Percentiles rank a stretch among this genome's conserved stretches.
Conservation (phyloP, 2,113 vertebrate species). For the Barnardius zonarius region DNA sequence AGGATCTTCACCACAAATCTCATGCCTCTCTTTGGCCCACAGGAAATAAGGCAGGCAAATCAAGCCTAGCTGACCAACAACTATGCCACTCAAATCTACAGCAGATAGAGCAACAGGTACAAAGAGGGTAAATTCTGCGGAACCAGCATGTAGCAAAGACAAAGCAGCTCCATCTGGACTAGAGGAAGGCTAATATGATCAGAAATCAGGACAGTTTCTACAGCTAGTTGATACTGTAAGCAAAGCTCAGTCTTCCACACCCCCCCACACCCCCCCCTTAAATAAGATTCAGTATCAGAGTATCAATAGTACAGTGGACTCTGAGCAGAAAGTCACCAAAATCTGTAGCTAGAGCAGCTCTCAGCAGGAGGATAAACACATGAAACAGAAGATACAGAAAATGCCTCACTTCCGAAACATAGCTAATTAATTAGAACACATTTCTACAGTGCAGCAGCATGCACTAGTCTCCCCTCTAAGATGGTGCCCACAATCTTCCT, state of each 20-base stretch:
- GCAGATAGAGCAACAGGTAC: rapidly evolving
- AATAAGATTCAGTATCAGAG: background rate
- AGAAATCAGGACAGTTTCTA: background rate
- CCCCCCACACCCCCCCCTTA: background rate
- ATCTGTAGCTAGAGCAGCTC: background rate
- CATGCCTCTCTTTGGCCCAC: background rate
- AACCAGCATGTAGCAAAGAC: background rate
- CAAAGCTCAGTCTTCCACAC: background rate
- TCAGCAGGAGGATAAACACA: background rate
- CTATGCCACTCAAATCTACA: background rate
- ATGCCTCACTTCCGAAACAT: background rate
- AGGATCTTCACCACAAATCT: background rate
- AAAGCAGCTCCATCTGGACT: background rate
- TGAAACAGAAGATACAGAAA: background rate
- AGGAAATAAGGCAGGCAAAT: background rate
- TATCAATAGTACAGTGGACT: background rate
- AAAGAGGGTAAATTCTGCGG: background rate
- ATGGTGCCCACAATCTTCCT: background rate
- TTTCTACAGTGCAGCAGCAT: background rate
- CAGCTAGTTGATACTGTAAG: background rate
- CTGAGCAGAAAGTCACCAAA: background rate
- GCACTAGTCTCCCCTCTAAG: background rate
- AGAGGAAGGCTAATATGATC: background rate
- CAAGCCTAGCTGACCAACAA: background rate
- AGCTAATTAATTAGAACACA: background rate